Evolutionary conservation across 2,113 vertebrate genomes (phyloP), one percentile per base, ranked within the genome.

Genomic region (Eleginops maclovinus): DNA sequence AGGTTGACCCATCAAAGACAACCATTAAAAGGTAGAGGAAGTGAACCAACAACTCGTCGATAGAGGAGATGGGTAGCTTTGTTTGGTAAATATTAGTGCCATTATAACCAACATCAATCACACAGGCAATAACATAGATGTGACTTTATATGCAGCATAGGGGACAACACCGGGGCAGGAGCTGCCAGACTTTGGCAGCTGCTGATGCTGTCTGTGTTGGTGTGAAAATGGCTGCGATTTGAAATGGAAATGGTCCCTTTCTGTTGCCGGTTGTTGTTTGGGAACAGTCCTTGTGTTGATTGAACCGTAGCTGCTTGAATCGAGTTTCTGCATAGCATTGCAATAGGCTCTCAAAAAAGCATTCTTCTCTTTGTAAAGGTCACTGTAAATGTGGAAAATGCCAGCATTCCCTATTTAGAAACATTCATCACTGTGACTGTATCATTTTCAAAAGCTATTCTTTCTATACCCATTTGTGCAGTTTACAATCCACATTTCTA

Each of bases 231-330:
- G 66, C 71, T 82, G 66, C 15, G 51, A 90, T 90, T 91, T 87
- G 81, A 91, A 89, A 93, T 90, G 84, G 81, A 91, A 92, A 91
- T 87, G 65, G 62, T 59, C 54, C 56, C 70, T 85, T 56, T 68
- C 79, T 83, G 71, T 72, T 28, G 77, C 17, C 53, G 55, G 58
- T 26, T 75, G 82, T 86, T 70, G 68, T 78, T 83, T 82, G 79
- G 74, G 78, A 90, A 72, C 67, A 67, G 69, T 64, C 54, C 85
- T 66, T 66, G 31, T 64, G 61, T 64, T 77, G 79, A 89, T 84
- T 90, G 75, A 91, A 81, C 77, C 40, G 66, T 88, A 77, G 84
- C 81, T 74, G 74, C 79, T 59, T 76, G 66, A 82, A 75, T 83
- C 80, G 49, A 51, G 59, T 79, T 75, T 82, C 40, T 72, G 75